Conservation (phyloP, 2,888 invertebrate species). For the Agrotis clavis region DNA sequence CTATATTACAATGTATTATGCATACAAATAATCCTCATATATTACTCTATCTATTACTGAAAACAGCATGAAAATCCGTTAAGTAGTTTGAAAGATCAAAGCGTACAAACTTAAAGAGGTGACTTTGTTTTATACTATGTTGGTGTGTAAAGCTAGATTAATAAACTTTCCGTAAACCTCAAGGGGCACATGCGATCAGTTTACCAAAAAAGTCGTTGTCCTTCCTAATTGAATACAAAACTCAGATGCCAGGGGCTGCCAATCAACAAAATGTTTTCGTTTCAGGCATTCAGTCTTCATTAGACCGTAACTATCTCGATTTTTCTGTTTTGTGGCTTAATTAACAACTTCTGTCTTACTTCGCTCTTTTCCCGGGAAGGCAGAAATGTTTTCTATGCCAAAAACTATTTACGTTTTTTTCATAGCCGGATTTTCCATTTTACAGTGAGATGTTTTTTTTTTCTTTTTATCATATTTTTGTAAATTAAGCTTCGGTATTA, state of each 20-base stretch:
- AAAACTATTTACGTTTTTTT: constrained; percentile 2
- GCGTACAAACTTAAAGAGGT: no score
- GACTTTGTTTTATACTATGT: no score
- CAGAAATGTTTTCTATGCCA: constrained; percentile 15
- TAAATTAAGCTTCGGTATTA: not conserved
- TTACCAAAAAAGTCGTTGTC: constrained; percentile 15
- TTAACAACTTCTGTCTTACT: constrained; percentile 45
- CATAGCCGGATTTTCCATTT: not conserved
- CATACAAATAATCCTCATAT: no score
- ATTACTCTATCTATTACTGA: no score
- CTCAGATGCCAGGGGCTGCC: constrained; percentile 22
- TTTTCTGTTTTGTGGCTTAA: constrained; percentile 52
- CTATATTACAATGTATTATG: no score
- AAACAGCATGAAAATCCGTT: no score
- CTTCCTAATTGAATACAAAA: constrained; percentile 35
- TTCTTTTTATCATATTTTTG: no score
- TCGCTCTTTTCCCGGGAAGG: constrained; percentile 8
- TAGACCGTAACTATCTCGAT: constrained; percentile 47
- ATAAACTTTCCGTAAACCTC: not conserved
- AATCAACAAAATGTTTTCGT: constrained; percentile 48
- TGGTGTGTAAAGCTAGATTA: no score
- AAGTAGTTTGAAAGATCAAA: no score
- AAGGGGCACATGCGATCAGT: not conserved
- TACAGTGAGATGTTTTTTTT: no score
- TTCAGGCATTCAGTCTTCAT: constrained; percentile 52